Base-by-base conservation (phyloP, 1,140 invertebrate species). In the Tyrophagus putrescentiae region DNA sequence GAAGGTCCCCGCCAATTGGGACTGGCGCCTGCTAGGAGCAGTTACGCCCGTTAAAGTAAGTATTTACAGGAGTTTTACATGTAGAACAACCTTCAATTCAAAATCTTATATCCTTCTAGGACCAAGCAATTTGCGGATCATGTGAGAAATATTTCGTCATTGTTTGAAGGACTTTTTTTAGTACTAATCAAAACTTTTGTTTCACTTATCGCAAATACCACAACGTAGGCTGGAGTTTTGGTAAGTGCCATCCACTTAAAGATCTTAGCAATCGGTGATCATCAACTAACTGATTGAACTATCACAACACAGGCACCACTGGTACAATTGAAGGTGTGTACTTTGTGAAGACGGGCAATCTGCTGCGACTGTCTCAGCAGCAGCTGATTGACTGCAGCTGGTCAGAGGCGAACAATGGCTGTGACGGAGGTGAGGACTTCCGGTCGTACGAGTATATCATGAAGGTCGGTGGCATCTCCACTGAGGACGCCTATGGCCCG, bases 351-450 rank as follows among this genome's bases (percentile, higher is more conserved):
- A 85, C 83, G 65, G 81, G 85, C 1, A 79, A 85, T 67, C 75
- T 92, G 59, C 76, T 87, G 1, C 74, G 21, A 41, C 64, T 68
- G 52, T 68, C 65, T 59, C 64, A 67, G 9, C 70, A 85, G 78
- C 85, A 90, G 44, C 75, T 97, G 41, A 82, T 97, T 62, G 92
- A 96, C 75, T 97, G 92, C 72, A 89, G 86, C n/a, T 96, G 91
- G 90, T 85, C 84, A 67, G 86, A 79, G 71, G 87, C 89, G 21
- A 95, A 96, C 72, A 95, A 96, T 74, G 93, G 87, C 3, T 96
- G 92, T 72, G 91, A 96, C 75, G 92, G 92, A 25, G 92, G 92
- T 50, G 88, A 94, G 76, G 76, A 78, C 65, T 94, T 87, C 71
- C 76, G 88, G 60, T 80, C 87, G 1, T 95, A 94, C 69, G 77